phyloP scores from a whole-genome alignment of 2,888 invertebrate species.

The Byasa hedistus region DNA sequence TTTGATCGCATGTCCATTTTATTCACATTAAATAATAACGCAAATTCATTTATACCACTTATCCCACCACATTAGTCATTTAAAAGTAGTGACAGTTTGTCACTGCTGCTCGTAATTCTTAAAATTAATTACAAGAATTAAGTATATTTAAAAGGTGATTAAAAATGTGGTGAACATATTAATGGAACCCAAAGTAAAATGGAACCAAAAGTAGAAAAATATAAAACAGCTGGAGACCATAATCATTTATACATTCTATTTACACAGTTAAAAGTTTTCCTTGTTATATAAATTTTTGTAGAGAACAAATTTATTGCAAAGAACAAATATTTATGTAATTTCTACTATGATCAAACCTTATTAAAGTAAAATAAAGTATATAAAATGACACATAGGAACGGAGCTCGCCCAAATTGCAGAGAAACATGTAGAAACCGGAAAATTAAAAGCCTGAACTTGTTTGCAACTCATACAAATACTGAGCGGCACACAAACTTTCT shows the following conservation, averaged over 20 bases:
- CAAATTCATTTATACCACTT: neutral
- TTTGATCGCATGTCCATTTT: neutral
- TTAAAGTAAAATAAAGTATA: too few relatives aligned
- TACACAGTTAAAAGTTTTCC: too few relatives aligned
- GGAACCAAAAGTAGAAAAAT: too few relatives aligned
- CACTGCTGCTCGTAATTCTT: neutral
- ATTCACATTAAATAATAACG: neutral
- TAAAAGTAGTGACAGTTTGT: neutral
- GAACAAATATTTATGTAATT: too few relatives aligned
- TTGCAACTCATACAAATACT: neutral
- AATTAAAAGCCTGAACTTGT: conserved; percentile 11
- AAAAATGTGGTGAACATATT: too few relatives aligned
- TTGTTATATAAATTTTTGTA: too few relatives aligned
- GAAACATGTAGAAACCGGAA: conserved; percentile 1
- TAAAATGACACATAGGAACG: neutral
- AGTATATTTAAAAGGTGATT: too few relatives aligned
- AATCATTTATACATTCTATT: too few relatives aligned
- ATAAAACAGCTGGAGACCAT: too few relatives aligned
- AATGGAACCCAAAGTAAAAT: too few relatives aligned
- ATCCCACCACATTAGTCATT: neutral
- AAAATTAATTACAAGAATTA: neutral
- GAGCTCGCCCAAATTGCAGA: neutral
- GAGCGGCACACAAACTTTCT: conserved; percentile 2
- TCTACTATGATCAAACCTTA: too few relatives aligned
- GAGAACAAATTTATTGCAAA: too few relatives aligned